Percentiles rank a stretch among this genome's conserved stretches.
These are phyloP conservation scores for Oxytorus armatus DNA, from an alignment of 2,888 invertebrate species.

Conservation along the genomic window DNA sequence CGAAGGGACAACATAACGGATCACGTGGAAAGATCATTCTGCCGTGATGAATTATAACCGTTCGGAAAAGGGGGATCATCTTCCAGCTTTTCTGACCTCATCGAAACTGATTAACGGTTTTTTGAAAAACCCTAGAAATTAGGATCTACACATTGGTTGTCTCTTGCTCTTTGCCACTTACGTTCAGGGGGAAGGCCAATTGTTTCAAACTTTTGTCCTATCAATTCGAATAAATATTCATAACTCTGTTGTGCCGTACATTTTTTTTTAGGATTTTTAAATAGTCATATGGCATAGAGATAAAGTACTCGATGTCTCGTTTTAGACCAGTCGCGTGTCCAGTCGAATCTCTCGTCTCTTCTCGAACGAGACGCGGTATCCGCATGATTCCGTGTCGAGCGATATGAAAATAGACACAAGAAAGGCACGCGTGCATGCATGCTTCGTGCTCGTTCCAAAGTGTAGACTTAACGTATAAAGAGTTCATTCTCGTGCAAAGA, in stretches of 20 bases:
- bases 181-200: neutral
- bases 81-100: too few species aligned
- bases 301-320: slow-evolving; percentile 42
- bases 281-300: neutral
- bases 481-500: slow-evolving; percentile 19
- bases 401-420: slow-evolving; percentile 69
- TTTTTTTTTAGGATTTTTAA: neutral
- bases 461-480: neutral
- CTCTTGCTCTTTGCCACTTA: too few species aligned
- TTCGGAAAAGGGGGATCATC: neutral
- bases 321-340: slow-evolving; percentile 67
- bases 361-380: slow-evolving; percentile 49
- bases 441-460: slow-evolving; percentile 47
- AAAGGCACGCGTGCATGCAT: slow-evolving; percentile 55
- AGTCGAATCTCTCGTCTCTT: slow-evolving; percentile 63
- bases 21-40: slow-evolving; percentile 42
- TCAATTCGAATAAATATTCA: neutral
- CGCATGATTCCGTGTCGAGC: slow-evolving; percentile 60
- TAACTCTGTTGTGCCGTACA: neutral
- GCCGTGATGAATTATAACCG: slow-evolving; percentile 44
- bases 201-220: too few species aligned
- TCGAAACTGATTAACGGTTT: neutral
- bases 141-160: too few species aligned
- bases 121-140: neutral
- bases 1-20: slow-evolving; percentile 24